Base-by-base conservation (phyloP, 2,113 vertebrate species). In the Pseudopodoces humilis region DNA sequence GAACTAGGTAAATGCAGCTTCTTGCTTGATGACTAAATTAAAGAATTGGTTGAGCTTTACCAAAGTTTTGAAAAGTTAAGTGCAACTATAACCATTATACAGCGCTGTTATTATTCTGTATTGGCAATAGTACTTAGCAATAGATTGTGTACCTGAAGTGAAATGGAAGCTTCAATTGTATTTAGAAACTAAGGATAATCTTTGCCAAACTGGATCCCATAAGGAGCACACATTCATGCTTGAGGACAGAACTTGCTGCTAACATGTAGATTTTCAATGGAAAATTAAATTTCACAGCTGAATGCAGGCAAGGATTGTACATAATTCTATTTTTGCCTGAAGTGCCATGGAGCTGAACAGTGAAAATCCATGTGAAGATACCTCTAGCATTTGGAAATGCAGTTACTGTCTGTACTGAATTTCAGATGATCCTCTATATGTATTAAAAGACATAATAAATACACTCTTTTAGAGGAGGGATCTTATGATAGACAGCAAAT, bases 281-380 rank as follows among this genome's bases (percentile, higher is more conserved):
- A 94, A 96, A 96, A 96, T 96, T 96, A 81, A 81, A 96, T 96
- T 96, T 96, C 79, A 93, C 92, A 96, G 90, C 90, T 96, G 90
- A 90, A 76, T 95, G 88, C 69, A 86, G 90, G 49, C 76, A 86
- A 92, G 69, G 93, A 76, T 90, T 90, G 58, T 79, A 75, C 41
- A 13, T 93, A 88, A 94, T 90, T 95, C 53, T 88, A 0, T 46
- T 94, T 96, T 96, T 94, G 49, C 86, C 77, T 82, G 49, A 90
- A 92, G 80, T 94, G 71, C 44, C 43, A 35, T n/a, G 19, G 35
- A 84, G 25, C 69, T 65, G 77, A 95, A 63, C 41, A 78, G 69
- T 71, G 58, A 88, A 90, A 93, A 82, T 77, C 47, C 47, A 5
- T 81, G 49, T 52, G 76, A 92, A 71, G 76, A 84, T 90, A 68